A percentile compares a stretch with the other conserved stretches of the same genome.
Evolutionary conservation across 2,888 invertebrate genomes (phyloP).

Genomic region (Erebia epiphron): DNA sequence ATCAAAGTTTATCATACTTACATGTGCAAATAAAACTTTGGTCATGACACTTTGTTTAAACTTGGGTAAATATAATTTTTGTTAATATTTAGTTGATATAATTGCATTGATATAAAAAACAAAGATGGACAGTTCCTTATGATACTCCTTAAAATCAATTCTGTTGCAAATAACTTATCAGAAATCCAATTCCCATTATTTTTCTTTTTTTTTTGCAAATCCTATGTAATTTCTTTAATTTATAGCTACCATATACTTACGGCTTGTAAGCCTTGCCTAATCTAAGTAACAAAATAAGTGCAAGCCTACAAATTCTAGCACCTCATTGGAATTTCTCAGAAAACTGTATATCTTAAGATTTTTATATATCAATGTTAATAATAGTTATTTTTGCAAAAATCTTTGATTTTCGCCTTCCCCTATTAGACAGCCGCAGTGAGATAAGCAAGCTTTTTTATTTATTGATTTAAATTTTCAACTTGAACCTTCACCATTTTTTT

Average conservation of each 20-base stretch:
- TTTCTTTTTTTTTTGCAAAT: too few species aligned
- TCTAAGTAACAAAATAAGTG: too few species aligned
- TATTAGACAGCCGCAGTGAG: slow-evolving; percentile 66
- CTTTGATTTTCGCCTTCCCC: slow-evolving; percentile 51
- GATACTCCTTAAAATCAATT: background rate
- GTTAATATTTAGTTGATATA: background rate
- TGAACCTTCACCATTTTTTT: slow-evolving; percentile 62
- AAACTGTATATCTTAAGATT: slow-evolving; percentile 9
- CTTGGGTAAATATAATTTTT: slow-evolving; percentile 25
- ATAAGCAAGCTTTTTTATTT: slow-evolving; percentile 63
- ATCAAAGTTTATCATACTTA: slow-evolving; percentile 70
- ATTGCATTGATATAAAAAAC: slow-evolving; percentile 11
- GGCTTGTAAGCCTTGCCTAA: too few species aligned
- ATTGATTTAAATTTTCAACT: slow-evolving; percentile 40
- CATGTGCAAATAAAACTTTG: slow-evolving; percentile 65
- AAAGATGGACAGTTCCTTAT: slow-evolving; percentile 6
- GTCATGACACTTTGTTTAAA: slow-evolving; percentile 51
- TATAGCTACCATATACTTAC: too few species aligned
- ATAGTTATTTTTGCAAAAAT: slow-evolving; percentile 45
- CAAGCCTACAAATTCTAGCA: too few species aligned
- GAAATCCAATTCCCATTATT: too few species aligned
- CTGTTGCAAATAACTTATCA: background rate
- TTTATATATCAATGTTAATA: slow-evolving; percentile 41
- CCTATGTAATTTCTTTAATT: too few species aligned
- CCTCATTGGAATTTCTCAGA: background rate